Base-by-base conservation (phyloP, 2,888 invertebrate species). In the Quadriops clusia region DNA sequence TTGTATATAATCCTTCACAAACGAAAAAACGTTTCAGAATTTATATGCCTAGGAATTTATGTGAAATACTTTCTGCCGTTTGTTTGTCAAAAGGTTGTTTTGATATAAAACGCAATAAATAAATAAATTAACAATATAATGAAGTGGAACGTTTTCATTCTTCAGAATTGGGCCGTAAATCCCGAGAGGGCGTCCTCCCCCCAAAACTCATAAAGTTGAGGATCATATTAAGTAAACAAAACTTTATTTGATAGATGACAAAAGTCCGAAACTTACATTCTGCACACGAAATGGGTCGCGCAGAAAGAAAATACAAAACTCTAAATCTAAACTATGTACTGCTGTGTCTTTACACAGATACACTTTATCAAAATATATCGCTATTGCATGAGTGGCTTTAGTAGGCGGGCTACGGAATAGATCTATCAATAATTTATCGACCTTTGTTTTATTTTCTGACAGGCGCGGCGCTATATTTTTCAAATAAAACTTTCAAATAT, bases 401-500 rank as follows among this genome's bases (percentile, higher is more conserved):
- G 45, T 45, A 46, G 48, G 44, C 46, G 45, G 36, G 33, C 36
- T 41, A 38, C 32, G 30, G 29, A 39, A 33, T 36, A 40, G 43
- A 42, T 41, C 43, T 45, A 49, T 52, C 51, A 47, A 51, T 53
- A 52, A 53, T 51, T 50, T 53, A 54, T 51, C 38, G 51, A 48
- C 46, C 46, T 50, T 51, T 51, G 52, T 51, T 51, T 53, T 52
- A 52, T 51, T 51, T 48, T 44, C 51, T 49, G 54, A 53, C 54
- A 50, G 52, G 44, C 49, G 44, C 45, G 37, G 40, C 40, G 46
- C 45, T 43, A 47, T 53, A 53, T 53, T 48, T 54, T 49, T 43
- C 50, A 44, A 50, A 56, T 56, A 51, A 56, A 56, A 52, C 40
- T 57, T 55, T 53, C 47, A 52, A 53, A 56, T 53, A 53, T 50